Evolutionary conservation across 92 coral and sea anemone genomes (phyloP).

Genomic region (Phenganax marumi): DNA sequence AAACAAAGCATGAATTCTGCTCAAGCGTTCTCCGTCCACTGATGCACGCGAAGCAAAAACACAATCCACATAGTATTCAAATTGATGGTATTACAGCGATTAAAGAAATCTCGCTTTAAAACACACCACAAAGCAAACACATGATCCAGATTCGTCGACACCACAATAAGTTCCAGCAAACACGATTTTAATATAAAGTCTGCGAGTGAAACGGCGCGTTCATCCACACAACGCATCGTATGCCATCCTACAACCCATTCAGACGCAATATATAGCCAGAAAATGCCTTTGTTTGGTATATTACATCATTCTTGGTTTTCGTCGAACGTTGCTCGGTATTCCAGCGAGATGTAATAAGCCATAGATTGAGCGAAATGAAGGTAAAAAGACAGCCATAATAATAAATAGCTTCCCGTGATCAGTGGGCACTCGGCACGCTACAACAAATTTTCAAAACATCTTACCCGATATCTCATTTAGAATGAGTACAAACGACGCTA

Average conservation of each 20-base stretch:
- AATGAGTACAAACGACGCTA: neutral
- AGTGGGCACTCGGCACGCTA: constrained; percentile 1
- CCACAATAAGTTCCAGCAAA: neutral
- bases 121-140: constrained; percentile 12
- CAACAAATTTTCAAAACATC: constrained; percentile 17
- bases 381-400: neutral
- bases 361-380: neutral
- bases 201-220: constrained; percentile 36
- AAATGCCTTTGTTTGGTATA: neutral
- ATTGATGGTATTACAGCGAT: no score
- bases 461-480: constrained; percentile 28
- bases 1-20: constrained; percentile 7
- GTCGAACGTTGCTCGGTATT: neutral
- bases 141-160: neutral
- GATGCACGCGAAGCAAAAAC: no score
- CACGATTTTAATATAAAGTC: neutral
- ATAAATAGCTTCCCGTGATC: neutral
- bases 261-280: constrained; percentile 4
- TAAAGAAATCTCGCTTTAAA: neutral
- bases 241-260: neutral
- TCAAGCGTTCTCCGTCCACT: neutral
- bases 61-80: no score
- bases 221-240: constrained; percentile 3
- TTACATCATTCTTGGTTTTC: neutral
- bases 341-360: neutral